Conservation (phyloP, 1,140 invertebrate genomes). For the Adelges cooleyi region DNA sequence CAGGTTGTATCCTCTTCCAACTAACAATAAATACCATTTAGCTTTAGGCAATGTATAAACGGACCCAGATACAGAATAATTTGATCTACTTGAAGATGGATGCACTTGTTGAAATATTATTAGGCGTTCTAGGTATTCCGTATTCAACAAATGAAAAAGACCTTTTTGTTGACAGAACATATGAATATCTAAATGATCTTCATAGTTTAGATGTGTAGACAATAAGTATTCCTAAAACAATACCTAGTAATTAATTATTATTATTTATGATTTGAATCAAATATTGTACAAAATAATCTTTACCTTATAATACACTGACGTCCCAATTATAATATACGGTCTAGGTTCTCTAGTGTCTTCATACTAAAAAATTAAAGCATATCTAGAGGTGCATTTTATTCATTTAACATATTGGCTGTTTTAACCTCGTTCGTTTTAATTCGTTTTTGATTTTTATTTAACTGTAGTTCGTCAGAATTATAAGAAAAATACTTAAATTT, state of each 20-base stretch:
- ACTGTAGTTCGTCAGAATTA: no score
- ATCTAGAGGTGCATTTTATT: no score
- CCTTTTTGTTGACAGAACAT: slow-evolving; percentile 21
- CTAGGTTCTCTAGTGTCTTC: slow-evolving; percentile 10
- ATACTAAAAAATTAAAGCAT: background rate
- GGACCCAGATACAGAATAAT: background rate
- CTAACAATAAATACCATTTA: slow-evolving; percentile 21
- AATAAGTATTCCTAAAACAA: background rate
- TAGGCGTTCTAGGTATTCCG: slow-evolving; percentile 10
- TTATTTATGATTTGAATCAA: background rate
- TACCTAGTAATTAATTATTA: background rate
- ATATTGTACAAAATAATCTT: background rate
- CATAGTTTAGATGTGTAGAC: slow-evolving; percentile 2
- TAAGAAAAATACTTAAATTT: no score
- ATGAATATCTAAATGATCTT: slow-evolving; percentile 22
- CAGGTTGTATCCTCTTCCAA: slow-evolving; percentile 12
- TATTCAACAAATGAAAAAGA: background rate
- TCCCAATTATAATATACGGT: slow-evolving; percentile 5
- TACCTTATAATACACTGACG: slow-evolving; percentile 23
- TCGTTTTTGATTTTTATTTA: no score
- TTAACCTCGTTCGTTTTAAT: no score
- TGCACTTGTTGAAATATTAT: slow-evolving; percentile 19
- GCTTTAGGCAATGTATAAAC: slow-evolving; percentile 15
- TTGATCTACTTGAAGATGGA: slow-evolving; percentile 3
- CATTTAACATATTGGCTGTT: no score